phyloP scores from a whole-genome alignment of 2,113 vertebrate genomes.

The Eptesicus fuscus region DNA sequence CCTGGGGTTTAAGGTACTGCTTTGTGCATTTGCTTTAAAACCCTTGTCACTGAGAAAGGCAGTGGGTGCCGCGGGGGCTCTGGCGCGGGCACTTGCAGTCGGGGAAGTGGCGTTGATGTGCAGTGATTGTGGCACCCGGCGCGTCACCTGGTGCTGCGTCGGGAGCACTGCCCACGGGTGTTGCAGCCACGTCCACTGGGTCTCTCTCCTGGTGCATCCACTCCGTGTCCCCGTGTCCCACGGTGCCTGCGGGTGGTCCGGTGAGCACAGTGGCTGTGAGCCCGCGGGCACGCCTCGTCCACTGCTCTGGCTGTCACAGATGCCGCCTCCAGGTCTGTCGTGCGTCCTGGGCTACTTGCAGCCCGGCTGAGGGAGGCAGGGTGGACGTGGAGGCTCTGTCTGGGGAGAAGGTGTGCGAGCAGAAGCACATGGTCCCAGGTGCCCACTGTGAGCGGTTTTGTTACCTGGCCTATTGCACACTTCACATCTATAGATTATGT shows the following conservation, averaged over 20 bases:
- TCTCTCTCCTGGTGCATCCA: not conserved
- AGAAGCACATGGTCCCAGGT: not conserved
- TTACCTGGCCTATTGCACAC: no score
- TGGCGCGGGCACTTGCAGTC: no score
- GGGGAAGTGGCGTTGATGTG: no score
- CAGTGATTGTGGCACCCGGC: not conserved
- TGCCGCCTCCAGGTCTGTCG: no score
- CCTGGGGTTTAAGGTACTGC: conserved; percentile 94
- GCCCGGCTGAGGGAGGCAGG: accelerated
- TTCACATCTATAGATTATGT: not conserved
- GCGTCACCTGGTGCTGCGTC: not conserved
- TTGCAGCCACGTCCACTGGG: not conserved
- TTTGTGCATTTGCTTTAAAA: not conserved
- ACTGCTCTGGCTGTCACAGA: no score
- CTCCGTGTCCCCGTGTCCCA: not conserved
- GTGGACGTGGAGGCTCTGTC: accelerated
- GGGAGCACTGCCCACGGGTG: accelerated
- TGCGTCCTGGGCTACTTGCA: not conserved
- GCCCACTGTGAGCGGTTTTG: accelerated
- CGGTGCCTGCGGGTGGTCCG: not conserved
- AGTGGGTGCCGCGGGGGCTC: accelerated
- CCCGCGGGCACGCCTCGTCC: no score
- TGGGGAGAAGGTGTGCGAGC: accelerated
- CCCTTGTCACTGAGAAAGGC: accelerated
- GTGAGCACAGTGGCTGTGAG: no score